Base-by-base conservation (phyloP, 1,140 invertebrate genomes). In the Neuroterus valhalla region DNA sequence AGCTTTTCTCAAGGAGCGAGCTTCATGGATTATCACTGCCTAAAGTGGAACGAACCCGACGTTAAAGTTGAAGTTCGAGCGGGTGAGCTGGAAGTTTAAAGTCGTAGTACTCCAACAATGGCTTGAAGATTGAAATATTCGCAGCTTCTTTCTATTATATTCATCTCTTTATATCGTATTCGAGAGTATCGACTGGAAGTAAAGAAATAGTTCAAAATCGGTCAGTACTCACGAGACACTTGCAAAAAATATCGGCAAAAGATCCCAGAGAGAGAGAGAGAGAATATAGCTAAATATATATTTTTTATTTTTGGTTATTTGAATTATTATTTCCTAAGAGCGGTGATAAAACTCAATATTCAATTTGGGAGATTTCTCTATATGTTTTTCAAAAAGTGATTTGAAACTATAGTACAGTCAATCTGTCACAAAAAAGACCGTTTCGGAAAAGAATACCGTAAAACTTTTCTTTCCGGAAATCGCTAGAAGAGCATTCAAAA, bases 11-110 rank as follows among this genome's bases (percentile, higher is more conserved):
- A n/a, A 62, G 55, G 12, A 62, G 55, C 55, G 55, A 62, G 55
- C 6, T 62, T 62, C 55, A 62, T 23, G 55, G 26, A 62, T 62
- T 62, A 62, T 62, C 55, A 15, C 26, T 38, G 55, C 55, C 55
- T 62, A 38, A 62, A 62, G 55, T 62, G 14, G 26, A 62, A 14
- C 55, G 55, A 62, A 62, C 31, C 10, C 23, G 26, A 31, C 52
- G 26, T 62, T 31, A 23, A 8, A 62, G 26, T 62, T 62, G 31
- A 12, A 15, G 26, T 31, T 62, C 26, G n/a, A 15, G 55, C 14
- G 26, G 55, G 23, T 15, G 31, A 62, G 31, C 26, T 38, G 23
- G 31, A 62, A 38, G 55, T 62, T 62, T 38, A 62, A 62, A 62
- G 26, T 62, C 26, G 21, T 55, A 38, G 31, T 38, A 8, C 14